phyloP scores from a whole-genome alignment of 2,797 vertebrate species.

The Phalloptychus januarius region DNA sequence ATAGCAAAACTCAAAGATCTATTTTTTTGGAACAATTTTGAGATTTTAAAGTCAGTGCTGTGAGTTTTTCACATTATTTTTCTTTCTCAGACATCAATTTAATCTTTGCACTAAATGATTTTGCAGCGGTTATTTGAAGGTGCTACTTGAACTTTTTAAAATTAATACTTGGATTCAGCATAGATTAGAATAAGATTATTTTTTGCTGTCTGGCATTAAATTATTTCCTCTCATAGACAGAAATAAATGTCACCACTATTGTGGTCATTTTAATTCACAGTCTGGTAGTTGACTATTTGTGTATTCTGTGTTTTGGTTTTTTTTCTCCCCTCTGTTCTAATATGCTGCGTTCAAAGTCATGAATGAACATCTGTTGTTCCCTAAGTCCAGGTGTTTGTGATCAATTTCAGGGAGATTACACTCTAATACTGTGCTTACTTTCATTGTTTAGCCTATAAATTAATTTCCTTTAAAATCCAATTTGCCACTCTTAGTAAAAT shows the following conservation, averaged over 20 bases:
- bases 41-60: slow-evolving; percentile 42
- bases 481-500: neutral
- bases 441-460: neutral
- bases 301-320: too few species aligned
- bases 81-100: slow-evolving; percentile 43
- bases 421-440: too few species aligned
- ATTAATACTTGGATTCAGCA: neutral
- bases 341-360: slow-evolving; percentile 9
- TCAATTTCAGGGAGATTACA: neutral
- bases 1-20: slow-evolving; percentile 32
- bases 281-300: too few species aligned
- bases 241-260: neutral
- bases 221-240: neutral
- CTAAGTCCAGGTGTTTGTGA: neutral
- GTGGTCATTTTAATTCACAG: too few species aligned
- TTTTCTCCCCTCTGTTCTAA: slow-evolving; percentile 28
- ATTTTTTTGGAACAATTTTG: slow-evolving; percentile 36
- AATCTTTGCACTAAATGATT: slow-evolving; percentile 39
- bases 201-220: neutral
- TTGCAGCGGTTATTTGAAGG: too few species aligned
- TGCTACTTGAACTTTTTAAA: neutral
- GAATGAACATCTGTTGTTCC: too few species aligned
- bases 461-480: neutral
- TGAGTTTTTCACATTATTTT: slow-evolving; percentile 35
- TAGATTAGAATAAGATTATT: slow-evolving; percentile 30